Conservation (phyloP, 2,797 vertebrate species). For the Eutrigla gurnardus region DNA sequence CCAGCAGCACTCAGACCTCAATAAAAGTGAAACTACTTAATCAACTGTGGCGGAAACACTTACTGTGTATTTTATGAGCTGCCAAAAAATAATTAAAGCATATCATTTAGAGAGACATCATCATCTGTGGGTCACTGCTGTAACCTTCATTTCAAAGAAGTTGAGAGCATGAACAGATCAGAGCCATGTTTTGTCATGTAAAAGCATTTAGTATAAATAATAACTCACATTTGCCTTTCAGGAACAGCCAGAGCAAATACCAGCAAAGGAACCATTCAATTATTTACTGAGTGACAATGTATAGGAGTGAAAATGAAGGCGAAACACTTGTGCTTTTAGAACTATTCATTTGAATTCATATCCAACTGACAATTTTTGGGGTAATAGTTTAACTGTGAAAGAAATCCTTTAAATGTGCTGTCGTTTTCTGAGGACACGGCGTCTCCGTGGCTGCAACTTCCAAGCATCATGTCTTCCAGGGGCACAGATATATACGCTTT, state of each 20-base stretch:
- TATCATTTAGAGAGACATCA: slow-evolving; percentile 59
- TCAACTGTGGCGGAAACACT: slow-evolving; percentile 63
- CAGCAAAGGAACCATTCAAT: not conserved
- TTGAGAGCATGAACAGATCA: slow-evolving; percentile 10
- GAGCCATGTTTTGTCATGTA: not conserved
- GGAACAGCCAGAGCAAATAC: slow-evolving; percentile 5
- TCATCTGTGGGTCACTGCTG: slow-evolving; percentile 47
- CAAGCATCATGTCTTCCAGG: slow-evolving; percentile 22
- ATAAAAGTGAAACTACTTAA: slow-evolving; percentile 65
- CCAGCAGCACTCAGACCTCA: slow-evolving; percentile 38
- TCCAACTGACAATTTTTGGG: not conserved
- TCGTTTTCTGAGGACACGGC: not conserved
- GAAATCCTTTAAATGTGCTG: not conserved
- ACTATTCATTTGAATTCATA: not conserved
- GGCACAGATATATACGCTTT: slow-evolving; percentile 39
- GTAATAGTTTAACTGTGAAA: not conserved
- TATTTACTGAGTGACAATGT: not conserved
- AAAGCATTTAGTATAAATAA: not conserved
- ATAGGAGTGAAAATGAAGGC: not conserved
- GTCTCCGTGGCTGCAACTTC: slow-evolving; percentile 17
- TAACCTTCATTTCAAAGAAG: slow-evolving; percentile 46
- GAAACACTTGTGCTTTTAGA: not conserved
- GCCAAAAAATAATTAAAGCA: slow-evolving; percentile 64
- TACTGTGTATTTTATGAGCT: slow-evolving; percentile 61
- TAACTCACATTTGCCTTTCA: slow-evolving; percentile 9